Evolutionary conservation across 2,888 invertebrate genomes (phyloP).

Genomic region (Candidula unifasciata): DNA sequence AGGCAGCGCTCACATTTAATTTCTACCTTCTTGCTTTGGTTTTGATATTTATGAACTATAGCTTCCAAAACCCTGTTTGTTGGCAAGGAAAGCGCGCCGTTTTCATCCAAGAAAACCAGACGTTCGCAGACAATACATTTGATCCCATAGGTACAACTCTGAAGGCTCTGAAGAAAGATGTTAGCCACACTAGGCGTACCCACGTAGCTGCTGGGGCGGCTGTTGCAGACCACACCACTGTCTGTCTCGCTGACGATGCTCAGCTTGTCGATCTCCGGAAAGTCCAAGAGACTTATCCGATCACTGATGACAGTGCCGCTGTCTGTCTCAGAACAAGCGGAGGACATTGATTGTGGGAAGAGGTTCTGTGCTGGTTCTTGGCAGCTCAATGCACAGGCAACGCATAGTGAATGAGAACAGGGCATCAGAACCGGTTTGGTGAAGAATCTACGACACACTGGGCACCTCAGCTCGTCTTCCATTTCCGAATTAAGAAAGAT

Average conservation of each 20-base stretch:
- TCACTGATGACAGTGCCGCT: conserved; percentile 64
- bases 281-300: conserved; percentile 63
- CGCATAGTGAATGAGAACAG: conserved; percentile 91
- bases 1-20: conserved; percentile 76
- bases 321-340: conserved; percentile 73
- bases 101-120: conserved; percentile 93
- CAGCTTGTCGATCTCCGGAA: conserved; percentile 75
- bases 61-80: conserved; percentile 94
- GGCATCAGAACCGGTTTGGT: conserved; percentile 95
- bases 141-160: conserved; percentile 70
- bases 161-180: conserved; percentile 67
- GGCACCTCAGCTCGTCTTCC: conserved; percentile 98
- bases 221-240: conserved; percentile 92
- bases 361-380: conserved; percentile 82
- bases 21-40: conserved; percentile 77
- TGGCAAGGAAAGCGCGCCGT: conserved; percentile 92
- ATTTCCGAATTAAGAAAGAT: conserved; percentile 79
- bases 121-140: conserved; percentile 89
- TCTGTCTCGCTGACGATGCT: conserved; percentile 93
- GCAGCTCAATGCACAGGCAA: conserved; percentile 91
- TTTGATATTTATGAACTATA: conserved; percentile 90
- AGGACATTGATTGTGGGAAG: conserved; percentile 77
- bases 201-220: conserved; percentile 81
- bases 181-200: conserved; percentile 83
- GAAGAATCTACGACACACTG: conserved; percentile 93